phyloP scores from a whole-genome alignment of 2,113 vertebrate genomes.

The Aspidoscelis tigris region DNA sequence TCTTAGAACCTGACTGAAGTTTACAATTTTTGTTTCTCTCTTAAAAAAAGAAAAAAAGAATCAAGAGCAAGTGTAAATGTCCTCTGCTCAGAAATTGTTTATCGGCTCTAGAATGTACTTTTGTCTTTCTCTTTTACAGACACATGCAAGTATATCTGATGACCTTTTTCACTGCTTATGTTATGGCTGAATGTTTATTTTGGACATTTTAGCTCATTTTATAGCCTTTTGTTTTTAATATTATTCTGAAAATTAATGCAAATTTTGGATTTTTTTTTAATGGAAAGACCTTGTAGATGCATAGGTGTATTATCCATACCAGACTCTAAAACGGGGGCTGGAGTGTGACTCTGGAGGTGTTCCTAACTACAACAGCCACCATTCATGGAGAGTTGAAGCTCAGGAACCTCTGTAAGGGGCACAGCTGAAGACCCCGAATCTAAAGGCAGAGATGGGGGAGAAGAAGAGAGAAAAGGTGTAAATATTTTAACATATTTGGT shows the following conservation, averaged over 20 bases:
- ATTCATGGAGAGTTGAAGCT: too few species aligned
- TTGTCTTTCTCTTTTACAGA: background rate
- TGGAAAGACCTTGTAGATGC: conserved; percentile 36
- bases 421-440: background rate
- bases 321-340: background rate
- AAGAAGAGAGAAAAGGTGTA: conserved; percentile 60
- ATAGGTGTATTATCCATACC: conserved; percentile 50
- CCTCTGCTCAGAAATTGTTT: conserved; percentile 58
- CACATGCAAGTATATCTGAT: conserved; percentile 47
- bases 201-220: conserved; percentile 59
- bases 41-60: conserved; percentile 4
- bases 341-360: too few species aligned
- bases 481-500: conserved; percentile 75
- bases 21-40: conserved; percentile 48
- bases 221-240: conserved; percentile 49
- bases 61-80: conserved; percentile 33
- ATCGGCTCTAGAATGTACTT: conserved; percentile 38
- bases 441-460: conserved; percentile 62
- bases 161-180: conserved; percentile 68
- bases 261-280: conserved; percentile 59
- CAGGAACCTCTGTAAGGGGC: too few species aligned
- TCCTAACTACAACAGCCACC: too few species aligned
- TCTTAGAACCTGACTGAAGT: conserved; percentile 60
- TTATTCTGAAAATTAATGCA: conserved; percentile 62
- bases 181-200: conserved; percentile 61